These are phyloP conservation scores for Apotomis turbidana DNA, from an alignment of 2,888 invertebrate species.

Conservation along the genomic window DNA sequence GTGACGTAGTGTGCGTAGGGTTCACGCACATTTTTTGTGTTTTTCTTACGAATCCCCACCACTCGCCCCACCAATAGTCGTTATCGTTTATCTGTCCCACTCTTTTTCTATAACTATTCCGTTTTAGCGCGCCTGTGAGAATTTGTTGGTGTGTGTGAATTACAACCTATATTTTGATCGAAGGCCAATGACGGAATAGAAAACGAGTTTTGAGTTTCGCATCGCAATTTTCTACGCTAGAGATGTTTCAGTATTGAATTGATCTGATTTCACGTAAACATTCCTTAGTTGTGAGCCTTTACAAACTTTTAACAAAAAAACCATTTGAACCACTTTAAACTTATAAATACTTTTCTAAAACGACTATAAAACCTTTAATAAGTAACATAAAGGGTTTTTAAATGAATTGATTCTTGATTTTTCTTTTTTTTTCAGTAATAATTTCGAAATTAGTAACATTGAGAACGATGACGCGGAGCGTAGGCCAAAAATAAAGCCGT, in stretches of 20 bases:
- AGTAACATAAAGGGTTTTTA: neutral
- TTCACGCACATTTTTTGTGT: conserved; percentile 81
- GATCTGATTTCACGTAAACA: conserved; percentile 13
- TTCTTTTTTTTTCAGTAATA: conserved; percentile 41
- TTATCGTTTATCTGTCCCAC: conserved; percentile 79
- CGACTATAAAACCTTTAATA: neutral
- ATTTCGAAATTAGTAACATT: neutral
- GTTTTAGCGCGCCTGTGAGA: conserved; percentile 65
- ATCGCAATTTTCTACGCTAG: conserved; percentile 32
- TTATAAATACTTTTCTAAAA: neutral
- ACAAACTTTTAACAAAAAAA: conserved; percentile 3
- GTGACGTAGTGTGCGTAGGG: conserved; percentile 68
- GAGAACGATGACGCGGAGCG: conserved; percentile 57
- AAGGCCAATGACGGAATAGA: conserved; percentile 74
- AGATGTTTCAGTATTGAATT: conserved; percentile 3
- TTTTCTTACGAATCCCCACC: conserved; percentile 74
- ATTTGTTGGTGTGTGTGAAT: conserved; percentile 75
- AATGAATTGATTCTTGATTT: conserved; percentile 6
- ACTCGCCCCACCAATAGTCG: conserved; percentile 70
- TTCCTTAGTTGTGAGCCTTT: neutral
- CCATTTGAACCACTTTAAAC: neutral
- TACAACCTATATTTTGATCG: conserved; percentile 81
- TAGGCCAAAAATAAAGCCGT: conserved; percentile 80
- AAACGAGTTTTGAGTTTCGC: conserved; percentile 49
- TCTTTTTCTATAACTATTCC: conserved; percentile 78